phyloP scores from a whole-genome alignment of 92 coral and sea anemone species.

The Paragorgia papillata region DNA sequence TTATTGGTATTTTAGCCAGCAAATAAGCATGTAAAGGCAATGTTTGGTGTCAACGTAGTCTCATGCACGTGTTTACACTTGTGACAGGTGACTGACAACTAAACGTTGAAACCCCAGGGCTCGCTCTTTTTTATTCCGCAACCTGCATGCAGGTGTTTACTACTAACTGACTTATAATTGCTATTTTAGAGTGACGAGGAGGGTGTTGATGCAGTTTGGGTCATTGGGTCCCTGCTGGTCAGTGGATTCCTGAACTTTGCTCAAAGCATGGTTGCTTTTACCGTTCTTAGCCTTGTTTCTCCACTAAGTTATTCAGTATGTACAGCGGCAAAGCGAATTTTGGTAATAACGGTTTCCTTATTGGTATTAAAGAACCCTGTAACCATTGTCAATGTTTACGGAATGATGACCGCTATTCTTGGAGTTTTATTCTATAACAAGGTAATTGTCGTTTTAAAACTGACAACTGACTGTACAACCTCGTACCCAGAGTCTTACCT shows the following conservation, averaged over 20 bases:
- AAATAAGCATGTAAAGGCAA: no score
- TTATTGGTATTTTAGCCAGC: no score
- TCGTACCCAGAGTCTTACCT: no score
- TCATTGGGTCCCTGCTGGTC: conserved; percentile 73
- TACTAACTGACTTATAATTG: no score
- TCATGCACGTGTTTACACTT: no score
- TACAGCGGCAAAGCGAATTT: conserved; percentile 88
- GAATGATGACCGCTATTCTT: conserved; percentile 86
- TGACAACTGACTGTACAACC: no score
- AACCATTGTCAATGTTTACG: conserved; percentile 65
- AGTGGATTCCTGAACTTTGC: conserved; percentile 90
- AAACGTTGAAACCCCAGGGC: no score
- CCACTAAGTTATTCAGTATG: conserved; percentile 96
- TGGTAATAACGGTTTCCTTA: conserved; percentile 85
- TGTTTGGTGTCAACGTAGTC: no score
- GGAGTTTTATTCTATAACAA: conserved; percentile 91
- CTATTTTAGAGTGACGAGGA: not conserved
- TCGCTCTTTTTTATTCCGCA: no score
- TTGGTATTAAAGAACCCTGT: conserved; percentile 89
- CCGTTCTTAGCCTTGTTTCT: conserved; percentile 80
- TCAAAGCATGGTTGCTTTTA: conserved; percentile 97
- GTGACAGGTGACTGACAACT: no score
- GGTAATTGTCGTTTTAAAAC: conserved; percentile 55
- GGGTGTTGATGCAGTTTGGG: conserved; percentile 62
- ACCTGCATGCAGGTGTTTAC: no score